Base-by-base conservation (phyloP, 1,140 invertebrate genomes). In the Chlorops oryzae region DNA sequence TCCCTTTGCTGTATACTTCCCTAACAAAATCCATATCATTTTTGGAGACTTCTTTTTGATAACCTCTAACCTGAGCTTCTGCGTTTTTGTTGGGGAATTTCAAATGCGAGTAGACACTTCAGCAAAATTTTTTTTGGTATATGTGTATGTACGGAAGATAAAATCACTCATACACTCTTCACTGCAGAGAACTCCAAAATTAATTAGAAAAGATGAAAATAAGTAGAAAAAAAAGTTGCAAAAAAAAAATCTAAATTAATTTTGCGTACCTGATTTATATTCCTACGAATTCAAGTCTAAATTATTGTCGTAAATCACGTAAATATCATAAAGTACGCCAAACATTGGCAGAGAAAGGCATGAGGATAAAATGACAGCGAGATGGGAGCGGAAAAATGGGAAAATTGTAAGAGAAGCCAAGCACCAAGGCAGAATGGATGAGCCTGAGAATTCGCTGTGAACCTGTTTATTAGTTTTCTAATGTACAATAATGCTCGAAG, bases 401-500 rank as follows among this genome's bases (percentile, higher is more conserved):
- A 45, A 45, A 45, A 28, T 18, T 23, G 15, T 23, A 45, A 45
- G 35, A 34, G 35, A 45, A 45, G 35, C 5, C 35, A 18, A 38
- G 35, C 43, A 27, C 12, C 24, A 45, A 45, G 27, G 35, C 23
- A 27, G 25, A 35, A 9, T n/a, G n/a, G n/a, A n/a, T 46, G 43
- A 46, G 50, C 13, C 17, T 35, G 18, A 28, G 39, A 39, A 40
- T 40, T 47, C 27, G 45, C 43, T 52, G 45, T 47, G 51, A 52
- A 52, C 51, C 51, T 52, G 51, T 52, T 52, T 52, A 52, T 52
- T 52, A 47, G 51, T 39, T 52, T 32, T 41, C 51, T 52, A 52
- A 52, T 52, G 45, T 47, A 52, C 28, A 37, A 23, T 37, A 52
- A 52, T 52, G 24, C 28, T 15, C 47, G 32, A 47, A 21, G 21